Evolutionary conservation across 1,140 invertebrate genomes (phyloP).

Genomic region (Temnothorax longispinosus): DNA sequence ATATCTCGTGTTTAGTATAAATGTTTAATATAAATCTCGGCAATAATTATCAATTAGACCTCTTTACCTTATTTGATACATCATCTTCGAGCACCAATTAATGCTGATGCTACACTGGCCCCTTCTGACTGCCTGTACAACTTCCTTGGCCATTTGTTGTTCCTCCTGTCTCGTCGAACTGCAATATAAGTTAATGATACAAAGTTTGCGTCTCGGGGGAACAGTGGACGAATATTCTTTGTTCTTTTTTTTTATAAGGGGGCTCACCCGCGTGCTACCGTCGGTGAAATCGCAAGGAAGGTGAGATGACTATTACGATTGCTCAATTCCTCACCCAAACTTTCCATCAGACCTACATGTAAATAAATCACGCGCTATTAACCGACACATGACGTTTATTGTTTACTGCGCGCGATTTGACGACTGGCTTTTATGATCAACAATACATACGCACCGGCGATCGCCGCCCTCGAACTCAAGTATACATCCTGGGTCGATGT

Average conservation of each 20-base stretch:
- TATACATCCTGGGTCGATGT: constrained; percentile 77
- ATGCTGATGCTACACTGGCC: constrained; percentile 73
- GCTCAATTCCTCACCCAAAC: constrained; percentile 76
- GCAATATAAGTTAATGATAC: constrained; percentile 6
- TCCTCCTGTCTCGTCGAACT: constrained; percentile 74
- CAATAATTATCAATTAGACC: background rate
- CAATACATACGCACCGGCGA: constrained; percentile 74
- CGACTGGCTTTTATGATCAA: background rate
- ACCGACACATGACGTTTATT: background rate
- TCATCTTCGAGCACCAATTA: constrained; percentile 75
- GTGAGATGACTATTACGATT: constrained; percentile 73
- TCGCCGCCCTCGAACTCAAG: constrained; percentile 79
- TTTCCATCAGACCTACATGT: constrained; percentile 80
- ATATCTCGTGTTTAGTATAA: background rate
- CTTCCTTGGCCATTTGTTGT: constrained; percentile 76
- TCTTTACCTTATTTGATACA: constrained; percentile 77
- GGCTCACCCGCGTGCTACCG: constrained; percentile 73
- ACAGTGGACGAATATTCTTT: background rate
- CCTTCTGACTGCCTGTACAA: constrained; percentile 79
- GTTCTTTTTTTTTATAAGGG: background rate
- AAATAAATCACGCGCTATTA: background rate
- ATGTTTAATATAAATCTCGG: background rate
- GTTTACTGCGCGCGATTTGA: constrained; percentile 11
- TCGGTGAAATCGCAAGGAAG: constrained; percentile 80
- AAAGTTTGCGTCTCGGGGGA: background rate